phyloP scores from a whole-genome alignment of 2,797 vertebrate genomes.

The Periparus ater region DNA sequence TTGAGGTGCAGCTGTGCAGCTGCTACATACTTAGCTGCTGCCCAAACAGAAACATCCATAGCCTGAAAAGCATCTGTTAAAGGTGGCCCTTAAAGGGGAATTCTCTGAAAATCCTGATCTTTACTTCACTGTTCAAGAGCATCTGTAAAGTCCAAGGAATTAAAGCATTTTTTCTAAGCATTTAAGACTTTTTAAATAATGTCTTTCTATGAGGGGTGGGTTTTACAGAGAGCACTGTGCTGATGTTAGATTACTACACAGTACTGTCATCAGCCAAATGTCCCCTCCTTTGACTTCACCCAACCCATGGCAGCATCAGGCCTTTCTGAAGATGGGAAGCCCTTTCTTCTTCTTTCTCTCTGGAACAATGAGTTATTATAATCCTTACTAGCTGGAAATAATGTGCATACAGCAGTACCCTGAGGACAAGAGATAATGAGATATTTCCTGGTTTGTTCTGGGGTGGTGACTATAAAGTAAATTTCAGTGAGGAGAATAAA shows the following conservation, averaged over 20 bases:
- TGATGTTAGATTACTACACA: not conserved
- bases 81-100: not conserved
- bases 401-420: not conserved
- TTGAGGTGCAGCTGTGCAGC: not conserved
- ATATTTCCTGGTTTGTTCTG: not conserved
- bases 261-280: not conserved
- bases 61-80: not conserved
- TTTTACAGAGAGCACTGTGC: not conserved
- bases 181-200: not conserved
- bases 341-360: not conserved
- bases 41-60: not conserved
- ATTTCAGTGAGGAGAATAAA: not conserved
- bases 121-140: not conserved
- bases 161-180: not conserved
- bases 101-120: not conserved
- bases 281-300: not conserved
- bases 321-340: not conserved
- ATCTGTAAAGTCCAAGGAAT: not conserved
- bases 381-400: not conserved
- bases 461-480: not conserved
- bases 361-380: not conserved
- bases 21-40: not conserved
- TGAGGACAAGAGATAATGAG: not conserved
- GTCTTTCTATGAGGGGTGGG: not conserved
- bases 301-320: not conserved